Conservation (phyloP, 1,140 invertebrate species). For the Sycophaga agraensis region DNA sequence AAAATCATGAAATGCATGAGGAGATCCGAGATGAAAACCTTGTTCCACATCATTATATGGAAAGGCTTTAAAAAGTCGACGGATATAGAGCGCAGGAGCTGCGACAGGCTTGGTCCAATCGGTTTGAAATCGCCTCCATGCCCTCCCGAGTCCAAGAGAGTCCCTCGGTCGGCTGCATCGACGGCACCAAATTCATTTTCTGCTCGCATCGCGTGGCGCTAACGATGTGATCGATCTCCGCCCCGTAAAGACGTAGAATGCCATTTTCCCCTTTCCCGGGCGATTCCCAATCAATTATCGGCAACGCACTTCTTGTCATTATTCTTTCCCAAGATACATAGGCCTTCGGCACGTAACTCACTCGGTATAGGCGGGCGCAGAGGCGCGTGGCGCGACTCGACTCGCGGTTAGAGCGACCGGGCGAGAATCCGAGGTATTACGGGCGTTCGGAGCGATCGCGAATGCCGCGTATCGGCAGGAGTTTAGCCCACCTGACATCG, state of each 20-base stretch:
- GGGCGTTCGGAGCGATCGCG: too few species aligned
- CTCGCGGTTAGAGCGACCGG: too few species aligned
- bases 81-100: too few species aligned
- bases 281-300: constrained; percentile 28
- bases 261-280: background rate
- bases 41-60: constrained; percentile 46
- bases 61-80: constrained; percentile 29
- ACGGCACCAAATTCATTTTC: constrained; percentile 33
- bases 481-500: too few species aligned
- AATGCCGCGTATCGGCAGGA: too few species aligned
- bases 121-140: constrained; percentile 12
- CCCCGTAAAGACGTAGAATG: constrained; percentile 15
- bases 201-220: constrained; percentile 28
- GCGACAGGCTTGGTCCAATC: constrained; percentile 25
- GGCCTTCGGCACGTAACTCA: too few species aligned
- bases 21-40: constrained; percentile 39
- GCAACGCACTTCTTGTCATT: background rate
- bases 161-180: too few species aligned
- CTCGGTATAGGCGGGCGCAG: too few species aligned
- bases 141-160: too few species aligned
- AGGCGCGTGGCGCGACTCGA: too few species aligned
- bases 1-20: constrained; percentile 4
- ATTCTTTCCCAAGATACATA: background rate
- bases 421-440: too few species aligned
- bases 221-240: constrained; percentile 34